Base-by-base conservation (phyloP, 2,113 vertebrate genomes). In the Epinephelus fuscoguttatus region DNA sequence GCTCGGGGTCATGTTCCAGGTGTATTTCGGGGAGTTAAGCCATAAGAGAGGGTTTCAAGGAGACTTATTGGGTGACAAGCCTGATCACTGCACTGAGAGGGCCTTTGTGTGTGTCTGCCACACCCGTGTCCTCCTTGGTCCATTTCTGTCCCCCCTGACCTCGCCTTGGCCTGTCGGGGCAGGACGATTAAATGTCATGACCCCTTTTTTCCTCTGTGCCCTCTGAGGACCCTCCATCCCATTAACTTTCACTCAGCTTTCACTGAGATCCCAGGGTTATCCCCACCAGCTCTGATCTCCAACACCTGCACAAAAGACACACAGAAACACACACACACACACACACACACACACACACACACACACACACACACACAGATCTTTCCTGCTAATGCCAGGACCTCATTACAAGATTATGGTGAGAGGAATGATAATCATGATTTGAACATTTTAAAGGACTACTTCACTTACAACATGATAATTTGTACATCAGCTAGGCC, bases 201-300 rank as follows among this genome's bases (percentile, higher is more conserved):
- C 94, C 94, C 84, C 83, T 84, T 88, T 89, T 79, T 70, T 47
- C 84, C 83, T 69, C 55, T 13, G 23, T 85, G 84, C 91, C 87
- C 89, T 82, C 84, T 76, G 59, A 88, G 75, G 89, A 91, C 89
- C 88, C 72, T 84, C 77, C 55, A 78, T 66, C 81, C 91, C 88
- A 91, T 93, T 93, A 93, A 91, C 90, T 91, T 91, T 93, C 93
- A 94, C 91, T 92, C 87, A 83, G 89, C 87, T 90, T 91, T 93
- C 90, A 90, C 76, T 78, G 18, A 83, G 77, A 85, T 80, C 66
- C 83, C 74, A 49, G 50, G 52, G 79, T 86, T 72, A 84, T 82
- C 81, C 84, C 70, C 68, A 70, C 19, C 70, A 68, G 60, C 90
- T 84, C 90, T 91, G 88, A 92, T 88, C 82, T 78, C 47, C 78